Conservation (phyloP, 2,113 vertebrate species). For the Geothlypis trichas region DNA sequence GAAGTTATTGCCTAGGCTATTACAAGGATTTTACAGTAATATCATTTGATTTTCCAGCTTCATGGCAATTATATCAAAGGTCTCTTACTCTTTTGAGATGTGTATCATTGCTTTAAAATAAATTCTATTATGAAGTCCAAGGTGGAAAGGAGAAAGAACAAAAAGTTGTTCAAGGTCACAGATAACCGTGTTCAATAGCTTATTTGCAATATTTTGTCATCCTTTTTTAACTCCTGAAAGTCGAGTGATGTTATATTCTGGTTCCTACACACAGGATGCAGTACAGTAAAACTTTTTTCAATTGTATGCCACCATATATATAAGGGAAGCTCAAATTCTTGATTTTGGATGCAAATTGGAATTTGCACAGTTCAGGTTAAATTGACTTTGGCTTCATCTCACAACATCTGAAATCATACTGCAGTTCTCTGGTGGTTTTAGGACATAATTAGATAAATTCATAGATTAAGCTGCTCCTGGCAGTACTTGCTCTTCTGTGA, state of each 20-base stretch:
- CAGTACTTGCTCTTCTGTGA: conserved; percentile 66
- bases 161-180: not conserved
- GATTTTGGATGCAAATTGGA: conserved; percentile 25
- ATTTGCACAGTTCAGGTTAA: conserved; percentile 57
- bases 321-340: not conserved
- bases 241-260: not conserved
- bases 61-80: conserved; percentile 33
- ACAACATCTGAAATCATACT: conserved; percentile 63
- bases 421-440: conserved; percentile 55
- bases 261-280: not conserved
- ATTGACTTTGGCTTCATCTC: conserved; percentile 67
- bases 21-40: conserved; percentile 55
- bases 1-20: conserved; percentile 55
- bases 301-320: not conserved
- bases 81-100: not conserved
- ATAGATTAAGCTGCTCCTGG: conserved; percentile 71
- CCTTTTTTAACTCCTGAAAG: not conserved
- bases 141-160: not conserved
- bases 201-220: not conserved
- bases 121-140: conserved; percentile 8
- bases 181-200: not conserved
- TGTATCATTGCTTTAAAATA: conserved; percentile 22
- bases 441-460: conserved; percentile 74
- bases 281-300: not conserved
- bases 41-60: conserved; percentile 59